These are phyloP conservation scores for Tragelaphus buxtoni DNA, from an alignment of 2,113 vertebrate genomes.

Conservation along the genomic window DNA sequence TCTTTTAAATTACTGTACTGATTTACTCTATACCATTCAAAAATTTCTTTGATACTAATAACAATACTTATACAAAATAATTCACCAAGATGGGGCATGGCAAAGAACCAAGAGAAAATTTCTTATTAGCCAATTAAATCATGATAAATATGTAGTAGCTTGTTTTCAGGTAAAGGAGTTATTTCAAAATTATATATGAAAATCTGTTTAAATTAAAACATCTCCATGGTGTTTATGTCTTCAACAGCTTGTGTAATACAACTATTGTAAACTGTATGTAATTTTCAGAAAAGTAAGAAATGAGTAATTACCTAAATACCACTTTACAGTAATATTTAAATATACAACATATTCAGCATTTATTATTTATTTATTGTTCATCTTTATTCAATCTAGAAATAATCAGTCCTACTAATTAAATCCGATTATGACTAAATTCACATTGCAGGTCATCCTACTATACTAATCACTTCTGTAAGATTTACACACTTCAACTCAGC, in stretches of 20 bases:
- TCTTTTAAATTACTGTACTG: background rate
- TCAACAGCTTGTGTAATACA: background rate
- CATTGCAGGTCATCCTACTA: background rate
- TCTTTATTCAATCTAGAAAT: background rate
- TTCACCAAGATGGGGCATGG: background rate
- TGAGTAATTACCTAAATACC: background rate
- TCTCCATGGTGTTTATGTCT: background rate
- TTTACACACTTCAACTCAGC: background rate
- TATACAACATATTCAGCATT: background rate
- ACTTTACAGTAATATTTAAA: background rate
- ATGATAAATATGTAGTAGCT: background rate
- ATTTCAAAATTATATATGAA: background rate
- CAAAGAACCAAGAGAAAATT: background rate
- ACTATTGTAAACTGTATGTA: background rate
- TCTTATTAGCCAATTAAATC: background rate
- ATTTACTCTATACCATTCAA: background rate
- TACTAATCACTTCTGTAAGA: background rate
- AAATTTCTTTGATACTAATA: background rate
- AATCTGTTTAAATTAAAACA: background rate
- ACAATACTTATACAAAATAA: background rate
- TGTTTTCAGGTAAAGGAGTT: background rate
- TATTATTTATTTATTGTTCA: background rate
- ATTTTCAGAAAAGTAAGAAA: background rate
- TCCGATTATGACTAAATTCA: background rate
- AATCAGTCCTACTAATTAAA: background rate